Conservation (phyloP, 2,113 vertebrate species). For the Sceloporus undulatus region DNA sequence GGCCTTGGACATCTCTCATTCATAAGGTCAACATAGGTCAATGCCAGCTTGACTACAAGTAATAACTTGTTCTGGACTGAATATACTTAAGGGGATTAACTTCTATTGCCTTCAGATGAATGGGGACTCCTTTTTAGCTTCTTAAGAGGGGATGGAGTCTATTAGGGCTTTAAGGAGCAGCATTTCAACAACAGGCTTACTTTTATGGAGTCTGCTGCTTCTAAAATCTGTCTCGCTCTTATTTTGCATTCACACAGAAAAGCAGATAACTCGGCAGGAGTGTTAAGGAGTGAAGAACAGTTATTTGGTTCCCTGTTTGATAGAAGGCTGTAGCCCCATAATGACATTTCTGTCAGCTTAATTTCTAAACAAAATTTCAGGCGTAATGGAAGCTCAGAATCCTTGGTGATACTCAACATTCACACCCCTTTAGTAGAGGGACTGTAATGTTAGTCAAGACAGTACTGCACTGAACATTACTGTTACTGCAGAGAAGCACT, state of each 20-base stretch:
- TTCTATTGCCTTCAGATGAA: neutral
- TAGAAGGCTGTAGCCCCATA: slow-evolving; percentile 24
- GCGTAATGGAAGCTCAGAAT: slow-evolving; percentile 28
- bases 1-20: no score
- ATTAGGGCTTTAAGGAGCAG: neutral
- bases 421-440: slow-evolving; percentile 1
- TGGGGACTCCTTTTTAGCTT: neutral
- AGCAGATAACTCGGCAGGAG: neutral
- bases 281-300: no score
- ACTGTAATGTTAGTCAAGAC: neutral
- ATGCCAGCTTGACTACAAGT: no score
- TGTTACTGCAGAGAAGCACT: neutral
- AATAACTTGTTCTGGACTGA: no score
- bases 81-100: neutral
- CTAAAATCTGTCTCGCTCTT: neutral
- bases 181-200: no score
- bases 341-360: slow-evolving; percentile 31
- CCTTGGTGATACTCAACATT: slow-evolving; percentile 7
- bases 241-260: neutral
- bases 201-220: neutral
- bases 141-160: neutral
- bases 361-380: neutral
- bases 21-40: no score
- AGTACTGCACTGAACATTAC: neutral
- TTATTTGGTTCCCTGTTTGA: no score